Base-by-base conservation (phyloP, 2,888 invertebrate genomes). In the Andricus quercusramuli region DNA sequence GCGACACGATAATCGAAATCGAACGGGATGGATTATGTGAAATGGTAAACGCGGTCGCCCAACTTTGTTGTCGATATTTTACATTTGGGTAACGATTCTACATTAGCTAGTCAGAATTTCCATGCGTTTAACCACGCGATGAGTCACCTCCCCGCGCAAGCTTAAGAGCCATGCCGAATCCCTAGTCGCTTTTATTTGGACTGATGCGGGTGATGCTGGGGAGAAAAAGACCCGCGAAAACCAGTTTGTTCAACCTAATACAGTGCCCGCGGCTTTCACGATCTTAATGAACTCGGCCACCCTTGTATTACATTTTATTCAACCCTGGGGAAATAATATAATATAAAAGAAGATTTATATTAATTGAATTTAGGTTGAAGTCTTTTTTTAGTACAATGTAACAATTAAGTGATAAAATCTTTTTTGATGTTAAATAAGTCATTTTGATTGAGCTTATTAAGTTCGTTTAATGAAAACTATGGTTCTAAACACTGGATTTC, bases 211-310 rank as follows among this genome's bases (percentile, higher is more conserved):
- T 81, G 80, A 76, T 80, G 41, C 32, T 64, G 79, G 79, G 65
- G 79, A 79, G 76, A 79, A 65, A 79, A 80, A 66, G 78, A 78
- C 66, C 70, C 74, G 81, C 80, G 80, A 83, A 81, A 84, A 82
- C 82, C 77, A 82, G 83, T 74, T 81, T 78, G 80, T 78, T 79
- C 79, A 56, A 78, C 41, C 74, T 68, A 68, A 78, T 79, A 22
- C 77, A 77, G 64, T 83, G 81, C 79, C 77, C 76, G 77, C 82
- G 77, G 80, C 80, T 77, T 81, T 78, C 82, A 80, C 78, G 59
- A 76, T 74, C 79, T 81, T 83, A 82, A 83, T 82, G 79, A 84
- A 83, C 82, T 77, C 76, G 77, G 32, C 68, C 51, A 67, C 67
- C 59, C 78, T 56, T 47, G 17, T 56, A 32, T 32, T 11, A 74